Base-by-base conservation (phyloP, 2,113 vertebrate genomes). In the Vulpes lagopus region DNA sequence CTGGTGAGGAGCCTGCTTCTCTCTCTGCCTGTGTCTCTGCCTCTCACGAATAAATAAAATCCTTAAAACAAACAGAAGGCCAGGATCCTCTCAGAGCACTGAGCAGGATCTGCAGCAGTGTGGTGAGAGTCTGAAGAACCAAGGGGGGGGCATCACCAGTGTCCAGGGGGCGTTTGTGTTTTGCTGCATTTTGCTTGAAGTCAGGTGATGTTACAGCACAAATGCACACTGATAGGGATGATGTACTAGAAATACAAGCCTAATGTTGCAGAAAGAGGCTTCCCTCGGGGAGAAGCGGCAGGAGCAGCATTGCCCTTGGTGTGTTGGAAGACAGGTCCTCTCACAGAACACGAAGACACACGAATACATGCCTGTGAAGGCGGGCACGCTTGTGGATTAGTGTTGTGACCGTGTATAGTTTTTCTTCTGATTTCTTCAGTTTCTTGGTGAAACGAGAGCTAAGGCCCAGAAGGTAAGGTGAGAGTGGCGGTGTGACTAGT, bases 191-290 rank as follows among this genome's bases (percentile, higher is more conserved):
- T 15, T 35, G 89, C n/a, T 38, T 32, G 3, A 67, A 49, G 53
- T 3, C 0, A 17, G 17, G 27, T 23, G 25, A 7, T 0, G 3
- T 4, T 8, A 3, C 0, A 30, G 23, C 23, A 1, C 0, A 23
- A 51, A 7, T 2, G 2, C 4, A 10, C 22, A 62, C 49, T 15
- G 32, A 30, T 11, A 10, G 22, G 49, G 22, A 35, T 53, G 16
- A 4, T 7, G 17, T 38, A 19, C 17, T 4, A 8, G 59, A 35
- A 59, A 53, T 17, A 5, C 25, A n/a, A 16, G 0, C 16, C 0
- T 0, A 5, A 11, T 0, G 2, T 35, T 27, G 43, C 30, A 38
- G 74, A 55, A 11, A 35, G 88, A 27, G 35, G 3, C 1, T 51
- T 15, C 11, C 51, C 23, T 0, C 15, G 62, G 84, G 83, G 84